Percentiles rank a stretch among this genome's conserved stretches.
Evolutionary conservation across 2,797 vertebrate species (phyloP).

Genomic region (Syngnathus rostellatus): DNA sequence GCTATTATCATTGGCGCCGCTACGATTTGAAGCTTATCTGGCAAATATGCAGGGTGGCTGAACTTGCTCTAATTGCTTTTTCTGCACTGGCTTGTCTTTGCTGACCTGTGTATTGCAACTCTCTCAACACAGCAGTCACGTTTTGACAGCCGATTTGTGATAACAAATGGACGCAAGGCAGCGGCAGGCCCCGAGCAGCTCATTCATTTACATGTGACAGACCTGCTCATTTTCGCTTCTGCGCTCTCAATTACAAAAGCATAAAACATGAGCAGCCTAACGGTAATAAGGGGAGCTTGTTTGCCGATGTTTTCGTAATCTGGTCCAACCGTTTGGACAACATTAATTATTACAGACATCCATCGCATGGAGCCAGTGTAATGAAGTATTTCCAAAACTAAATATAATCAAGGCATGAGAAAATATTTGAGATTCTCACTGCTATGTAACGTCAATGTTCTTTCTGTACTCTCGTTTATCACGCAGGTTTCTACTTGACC

Average conservation of each 20-base stretch:
- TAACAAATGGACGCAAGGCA: constrained; percentile 12
- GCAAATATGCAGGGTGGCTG: constrained; percentile 9
- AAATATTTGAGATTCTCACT: no score
- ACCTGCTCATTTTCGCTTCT: background rate
- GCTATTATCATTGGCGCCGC: constrained; percentile 19
- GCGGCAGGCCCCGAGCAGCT: background rate
- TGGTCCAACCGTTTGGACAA: no score
- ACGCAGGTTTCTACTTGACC: no score
- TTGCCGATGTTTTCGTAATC: no score
- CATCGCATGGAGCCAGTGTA: no score
- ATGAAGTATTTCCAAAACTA: no score
- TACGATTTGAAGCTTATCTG: constrained; percentile 9
- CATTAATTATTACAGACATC: no score
- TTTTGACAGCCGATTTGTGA: constrained; percentile 11
- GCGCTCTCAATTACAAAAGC: background rate
- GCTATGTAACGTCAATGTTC: no score
- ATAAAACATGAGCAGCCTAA: background rate
- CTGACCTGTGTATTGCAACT: constrained; percentile 12
- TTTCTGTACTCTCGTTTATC: no score
- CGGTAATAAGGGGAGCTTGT: background rate
- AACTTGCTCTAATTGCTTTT: constrained; percentile 16
- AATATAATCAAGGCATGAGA: no score
- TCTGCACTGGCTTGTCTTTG: constrained; percentile 29
- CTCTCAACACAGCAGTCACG: constrained; percentile 8
- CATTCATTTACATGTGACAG: background rate